These are phyloP conservation scores for fruit fly (Drosophila melanogaster) DNA, from an alignment of 1,140 invertebrate genomes.

Conservation along the genomic window DNA sequence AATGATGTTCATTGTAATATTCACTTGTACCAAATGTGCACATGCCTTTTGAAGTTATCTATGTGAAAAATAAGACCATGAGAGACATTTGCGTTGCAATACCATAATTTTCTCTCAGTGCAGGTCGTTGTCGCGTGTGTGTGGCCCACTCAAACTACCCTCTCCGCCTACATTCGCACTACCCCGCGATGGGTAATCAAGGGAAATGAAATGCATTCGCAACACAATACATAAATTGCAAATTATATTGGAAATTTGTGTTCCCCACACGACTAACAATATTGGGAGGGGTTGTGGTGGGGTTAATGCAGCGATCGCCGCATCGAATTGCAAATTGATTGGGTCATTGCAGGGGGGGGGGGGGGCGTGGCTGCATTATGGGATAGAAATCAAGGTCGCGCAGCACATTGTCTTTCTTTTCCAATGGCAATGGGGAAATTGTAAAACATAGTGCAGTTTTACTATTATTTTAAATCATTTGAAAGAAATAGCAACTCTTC, in stretches of 20 bases:
- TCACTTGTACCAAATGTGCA: too few relatives aligned
- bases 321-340: conserved; percentile 66
- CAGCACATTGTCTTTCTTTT: conserved; percentile 7
- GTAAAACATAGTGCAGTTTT: background rate
- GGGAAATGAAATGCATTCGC: conserved; percentile 41
- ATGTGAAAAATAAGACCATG: too few relatives aligned
- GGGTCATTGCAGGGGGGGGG: background rate
- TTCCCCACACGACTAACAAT: conserved; percentile 21
- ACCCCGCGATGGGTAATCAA: conserved; percentile 14
- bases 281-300: background rate
- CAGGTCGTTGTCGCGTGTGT: conserved; percentile 5
- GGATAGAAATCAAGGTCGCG: conserved; percentile 15
- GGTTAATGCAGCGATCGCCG: conserved; percentile 39
- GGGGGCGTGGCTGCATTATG: background rate
- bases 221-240: conserved; percentile 66
- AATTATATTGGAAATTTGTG: conserved; percentile 46
- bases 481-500: too few relatives aligned
- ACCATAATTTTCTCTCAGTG: background rate
- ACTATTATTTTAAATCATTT: too few relatives aligned
- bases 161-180: background rate
- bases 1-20: too few relatives aligned
- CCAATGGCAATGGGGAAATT: background rate
- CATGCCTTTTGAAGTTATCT: too few relatives aligned
- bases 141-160: background rate
- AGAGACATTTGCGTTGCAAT: background rate